Percentiles rank a stretch among this genome's conserved stretches.
Conservation (phyloP, 1,140 invertebrate species). For the Bicyclus anynana region DNA sequence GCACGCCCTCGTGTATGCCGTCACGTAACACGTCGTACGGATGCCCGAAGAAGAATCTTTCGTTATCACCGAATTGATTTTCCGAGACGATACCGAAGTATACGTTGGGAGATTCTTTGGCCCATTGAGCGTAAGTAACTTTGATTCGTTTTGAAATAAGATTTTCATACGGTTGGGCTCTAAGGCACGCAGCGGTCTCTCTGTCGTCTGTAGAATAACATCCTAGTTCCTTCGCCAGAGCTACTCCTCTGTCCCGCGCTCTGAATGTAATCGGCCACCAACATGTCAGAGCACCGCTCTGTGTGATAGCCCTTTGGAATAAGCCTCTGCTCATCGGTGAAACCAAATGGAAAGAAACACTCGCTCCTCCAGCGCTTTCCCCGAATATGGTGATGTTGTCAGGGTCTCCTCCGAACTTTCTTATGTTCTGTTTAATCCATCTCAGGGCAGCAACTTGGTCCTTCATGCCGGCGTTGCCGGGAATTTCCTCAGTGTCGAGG, state of each 20-base stretch:
- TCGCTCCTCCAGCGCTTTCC: slow-evolving; percentile 77
- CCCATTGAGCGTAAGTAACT: slow-evolving; percentile 13
- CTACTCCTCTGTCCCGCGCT: slow-evolving; percentile 29
- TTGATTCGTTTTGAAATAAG: neutral
- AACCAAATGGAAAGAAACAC: slow-evolving; percentile 60
- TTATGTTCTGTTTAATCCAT: slow-evolving; percentile 81
- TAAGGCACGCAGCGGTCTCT: neutral
- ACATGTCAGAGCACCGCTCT: slow-evolving; percentile 30
- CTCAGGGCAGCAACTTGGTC: slow-evolving; percentile 80
- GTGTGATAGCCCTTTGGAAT: slow-evolving; percentile 32
- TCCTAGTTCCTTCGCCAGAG: slow-evolving; percentile 18
- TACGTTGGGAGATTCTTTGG: slow-evolving; percentile 4
- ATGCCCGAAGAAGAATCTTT: slow-evolving; percentile 34
- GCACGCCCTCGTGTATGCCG: slow-evolving; percentile 42
- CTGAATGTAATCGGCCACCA: slow-evolving; percentile 25
- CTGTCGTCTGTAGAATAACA: neutral
- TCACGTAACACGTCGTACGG: slow-evolving; percentile 19
- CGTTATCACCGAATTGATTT: slow-evolving; percentile 35
- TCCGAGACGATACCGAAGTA: slow-evolving; percentile 29
- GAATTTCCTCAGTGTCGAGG: slow-evolving; percentile 76
- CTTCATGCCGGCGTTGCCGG: slow-evolving; percentile 82
- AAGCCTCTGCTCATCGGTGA: slow-evolving; percentile 62
- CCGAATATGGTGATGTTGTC: slow-evolving; percentile 78
- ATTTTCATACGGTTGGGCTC: neutral
- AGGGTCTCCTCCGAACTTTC: slow-evolving; percentile 81